A percentile compares a stretch with the other conserved stretches of the same genome.
phyloP scores from a whole-genome alignment of 2,113 vertebrate genomes.

The Picathartes gymnocephalus region DNA sequence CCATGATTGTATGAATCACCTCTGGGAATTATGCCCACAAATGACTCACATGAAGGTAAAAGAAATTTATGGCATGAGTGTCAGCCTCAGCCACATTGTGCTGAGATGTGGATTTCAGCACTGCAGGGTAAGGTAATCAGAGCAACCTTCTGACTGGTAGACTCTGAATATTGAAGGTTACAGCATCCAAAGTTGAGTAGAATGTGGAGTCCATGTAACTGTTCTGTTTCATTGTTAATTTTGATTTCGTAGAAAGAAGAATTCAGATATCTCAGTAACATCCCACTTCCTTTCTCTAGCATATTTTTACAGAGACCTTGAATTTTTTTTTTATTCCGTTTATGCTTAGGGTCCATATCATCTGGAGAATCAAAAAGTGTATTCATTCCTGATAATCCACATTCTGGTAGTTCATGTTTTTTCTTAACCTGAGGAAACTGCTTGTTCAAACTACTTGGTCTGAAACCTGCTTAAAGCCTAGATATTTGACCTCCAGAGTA shows the following conservation, averaged over 20 bases:
- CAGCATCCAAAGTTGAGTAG: not conserved
- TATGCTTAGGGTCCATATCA: not conserved
- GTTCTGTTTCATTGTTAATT: not conserved
- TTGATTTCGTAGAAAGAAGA: not conserved
- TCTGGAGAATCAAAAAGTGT: not conserved
- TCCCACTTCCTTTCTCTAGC: not conserved
- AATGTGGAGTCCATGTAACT: not conserved
- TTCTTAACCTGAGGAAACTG: not conserved
- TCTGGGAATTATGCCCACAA: not conserved
- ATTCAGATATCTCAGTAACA: not conserved
- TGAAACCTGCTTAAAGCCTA: not conserved
- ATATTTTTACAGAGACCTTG: not conserved
- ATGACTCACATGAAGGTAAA: not conserved
- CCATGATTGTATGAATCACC: not conserved
- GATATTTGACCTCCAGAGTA: not conserved
- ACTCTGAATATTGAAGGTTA: not conserved
- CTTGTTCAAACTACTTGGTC: not conserved
- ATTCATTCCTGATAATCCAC: not conserved
- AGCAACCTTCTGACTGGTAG: not conserved
- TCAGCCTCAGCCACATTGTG: not conserved
- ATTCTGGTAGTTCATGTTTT: not conserved
- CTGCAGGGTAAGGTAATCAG: not conserved
- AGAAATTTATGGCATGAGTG: not conserved
- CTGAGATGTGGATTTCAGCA: not conserved
- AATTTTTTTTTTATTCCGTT: not conserved